A percentile compares a stretch with the other conserved stretches of the same genome.
Conservation (phyloP, 2,113 vertebrate species). For the Gopherus evgoodei region DNA sequence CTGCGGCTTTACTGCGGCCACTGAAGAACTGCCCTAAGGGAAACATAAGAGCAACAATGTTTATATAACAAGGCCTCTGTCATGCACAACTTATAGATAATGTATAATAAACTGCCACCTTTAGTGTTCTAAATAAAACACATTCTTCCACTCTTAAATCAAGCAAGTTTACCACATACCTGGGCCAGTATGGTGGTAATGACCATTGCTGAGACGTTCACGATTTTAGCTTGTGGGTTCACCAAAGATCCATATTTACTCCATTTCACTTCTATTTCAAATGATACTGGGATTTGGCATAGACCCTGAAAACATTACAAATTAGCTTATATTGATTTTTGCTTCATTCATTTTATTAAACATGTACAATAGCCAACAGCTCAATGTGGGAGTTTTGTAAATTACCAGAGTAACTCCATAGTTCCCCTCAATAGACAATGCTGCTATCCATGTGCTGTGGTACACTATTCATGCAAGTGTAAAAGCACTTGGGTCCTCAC, state of each 20-base stretch:
- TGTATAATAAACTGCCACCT: background rate
- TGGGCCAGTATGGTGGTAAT: constrained; percentile 46
- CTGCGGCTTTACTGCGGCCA: background rate
- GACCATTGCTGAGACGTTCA: constrained; percentile 82
- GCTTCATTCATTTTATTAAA: constrained; percentile 26
- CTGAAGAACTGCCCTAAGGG: background rate
- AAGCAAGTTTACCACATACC: constrained; percentile 59
- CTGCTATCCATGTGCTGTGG: background rate
- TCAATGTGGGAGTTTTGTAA: fast-evolving
- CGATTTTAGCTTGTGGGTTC: constrained; percentile 92
- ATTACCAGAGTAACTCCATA: background rate
- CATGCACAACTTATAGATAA: background rate
- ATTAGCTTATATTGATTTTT: background rate
- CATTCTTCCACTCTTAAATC: background rate
- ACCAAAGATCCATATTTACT: constrained; percentile 90
- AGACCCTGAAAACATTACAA: constrained; percentile 57
- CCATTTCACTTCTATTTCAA: constrained; percentile 90
- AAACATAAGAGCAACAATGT: background rate
- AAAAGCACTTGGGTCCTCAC: background rate
- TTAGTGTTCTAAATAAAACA: background rate
- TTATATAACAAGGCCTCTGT: background rate
- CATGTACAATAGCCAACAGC: background rate
- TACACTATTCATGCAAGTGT: background rate
- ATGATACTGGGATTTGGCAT: constrained; percentile 88
- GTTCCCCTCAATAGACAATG: background rate